These are phyloP conservation scores for Alcis repandata DNA, from an alignment of 2,888 invertebrate genomes.

Conservation along the genomic window DNA sequence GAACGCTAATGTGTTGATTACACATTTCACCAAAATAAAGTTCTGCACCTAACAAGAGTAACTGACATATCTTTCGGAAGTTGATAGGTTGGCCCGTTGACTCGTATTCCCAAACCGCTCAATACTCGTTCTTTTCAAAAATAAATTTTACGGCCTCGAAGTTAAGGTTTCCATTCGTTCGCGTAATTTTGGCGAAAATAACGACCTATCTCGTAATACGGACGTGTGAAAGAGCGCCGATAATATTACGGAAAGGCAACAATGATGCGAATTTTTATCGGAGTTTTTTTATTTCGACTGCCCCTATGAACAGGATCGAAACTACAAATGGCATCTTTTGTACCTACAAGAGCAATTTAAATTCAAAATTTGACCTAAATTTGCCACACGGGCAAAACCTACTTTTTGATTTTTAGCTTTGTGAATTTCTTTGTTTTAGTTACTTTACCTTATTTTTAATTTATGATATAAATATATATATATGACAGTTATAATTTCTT, in stretches of 20 bases:
- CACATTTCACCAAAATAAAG: too few relatives aligned
- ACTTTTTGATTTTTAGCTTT: too few relatives aligned
- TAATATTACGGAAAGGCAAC: slow-evolving; percentile 42
- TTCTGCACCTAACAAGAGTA: neutral
- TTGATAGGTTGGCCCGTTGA: slow-evolving; percentile 16
- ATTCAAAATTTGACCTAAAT: too few relatives aligned
- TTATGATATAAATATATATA: too few relatives aligned
- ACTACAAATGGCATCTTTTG: too few relatives aligned
- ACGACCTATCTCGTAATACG: slow-evolving; percentile 22
- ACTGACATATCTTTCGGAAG: slow-evolving; percentile 16
- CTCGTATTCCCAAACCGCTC: neutral
- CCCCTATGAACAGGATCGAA: too few relatives aligned
- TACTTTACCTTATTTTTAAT: too few relatives aligned
- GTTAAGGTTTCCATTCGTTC: slow-evolving; percentile 9
- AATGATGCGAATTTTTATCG: slow-evolving; percentile 38
- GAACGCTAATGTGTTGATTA: too few relatives aligned
- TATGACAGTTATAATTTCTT: too few relatives aligned
- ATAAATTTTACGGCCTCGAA: neutral
- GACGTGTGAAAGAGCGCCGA: slow-evolving; percentile 45
- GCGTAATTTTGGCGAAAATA: slow-evolving; percentile 4
- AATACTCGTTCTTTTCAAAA: slow-evolving; percentile 1
- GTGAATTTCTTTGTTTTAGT: too few relatives aligned
- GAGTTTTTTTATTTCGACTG: slow-evolving; percentile 29
- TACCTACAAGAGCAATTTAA: too few relatives aligned
- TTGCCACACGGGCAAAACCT: too few relatives aligned